Conservation (phyloP, 2,113 vertebrate genomes). For the Fregata magnificens region DNA sequence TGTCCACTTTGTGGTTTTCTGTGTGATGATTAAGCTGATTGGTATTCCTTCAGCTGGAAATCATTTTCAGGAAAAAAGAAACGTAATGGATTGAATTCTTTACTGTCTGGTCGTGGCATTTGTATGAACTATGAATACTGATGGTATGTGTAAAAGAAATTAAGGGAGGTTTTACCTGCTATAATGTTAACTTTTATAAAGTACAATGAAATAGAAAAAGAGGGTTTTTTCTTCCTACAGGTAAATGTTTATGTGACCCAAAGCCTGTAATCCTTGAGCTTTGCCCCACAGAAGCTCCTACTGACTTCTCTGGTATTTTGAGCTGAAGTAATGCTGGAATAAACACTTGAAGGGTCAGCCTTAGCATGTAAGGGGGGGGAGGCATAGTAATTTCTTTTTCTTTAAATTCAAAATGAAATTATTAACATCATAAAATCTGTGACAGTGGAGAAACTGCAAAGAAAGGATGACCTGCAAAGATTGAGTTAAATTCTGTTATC, state of each 20-base stretch:
- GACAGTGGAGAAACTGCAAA: background rate
- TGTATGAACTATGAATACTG: background rate
- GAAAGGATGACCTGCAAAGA: background rate
- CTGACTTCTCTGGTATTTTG: background rate
- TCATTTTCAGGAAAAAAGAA: background rate
- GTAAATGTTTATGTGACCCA: background rate
- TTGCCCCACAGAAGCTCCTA: background rate
- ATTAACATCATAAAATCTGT: background rate
- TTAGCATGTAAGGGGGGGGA: background rate
- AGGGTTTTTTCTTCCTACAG: fast-evolving
- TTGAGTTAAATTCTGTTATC: background rate
- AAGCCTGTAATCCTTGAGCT: background rate
- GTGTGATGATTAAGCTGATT: background rate
- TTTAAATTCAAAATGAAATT: background rate
- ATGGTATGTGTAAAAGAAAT: background rate
- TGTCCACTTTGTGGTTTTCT: background rate
- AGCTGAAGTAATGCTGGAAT: background rate
- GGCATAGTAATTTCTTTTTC: background rate
- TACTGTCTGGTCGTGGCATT: background rate
- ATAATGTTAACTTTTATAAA: background rate
- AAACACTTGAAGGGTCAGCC: background rate
- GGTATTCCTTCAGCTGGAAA: background rate
- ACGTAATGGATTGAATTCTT: background rate
- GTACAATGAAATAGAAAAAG: background rate
- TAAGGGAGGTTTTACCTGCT: background rate